Base-by-base conservation (phyloP, 2,888 invertebrate species). In the Xestia rhomboidea region DNA sequence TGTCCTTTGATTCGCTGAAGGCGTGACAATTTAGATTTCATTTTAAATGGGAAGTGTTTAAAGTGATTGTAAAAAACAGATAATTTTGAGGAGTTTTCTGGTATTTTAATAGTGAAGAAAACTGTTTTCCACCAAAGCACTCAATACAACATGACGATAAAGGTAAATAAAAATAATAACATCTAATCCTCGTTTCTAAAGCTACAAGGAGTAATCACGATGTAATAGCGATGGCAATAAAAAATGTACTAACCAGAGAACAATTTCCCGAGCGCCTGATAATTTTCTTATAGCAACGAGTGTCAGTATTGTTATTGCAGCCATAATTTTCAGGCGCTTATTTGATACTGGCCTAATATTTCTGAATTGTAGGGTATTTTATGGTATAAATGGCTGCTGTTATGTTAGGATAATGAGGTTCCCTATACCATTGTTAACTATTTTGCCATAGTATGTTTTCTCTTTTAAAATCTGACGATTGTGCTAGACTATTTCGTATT, bases 271-370 rank as follows among this genome's bases (percentile, higher is more conserved):
- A 73, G 76, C 80, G 77, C 88, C 89, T 87, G 83, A 80, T 82
- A 78, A 83, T 86, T 81, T 88, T 81, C 77, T 82, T 68, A 80
- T 76, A 85, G 85, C 89, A 81, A 77, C 78, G 68, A 86, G 81
- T 86, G 71, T 73, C 76, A 67, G 78, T 82, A 79, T 73, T 76
- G 78, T 67, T 79, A 73, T 72, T 79, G 68, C 49, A 66, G 72
- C 62, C 60, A 79, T 84, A 76, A 79, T 77, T 81, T 81, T 68
- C 68, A 88, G 84, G 88, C 85, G 81, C 79, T 82, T 77, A 74
- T 81, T 81, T 73, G 46, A 77, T 80, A 68, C 51, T 21, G 54
- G 30, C 18, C 68, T 76, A 69, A 68, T 80, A 80, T 63, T 79
- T 67, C 69, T 73, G 73, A 85, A 71, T 46, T 60, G 66, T 75